A percentile compares a stretch with the other conserved stretches of the same genome.
Evolutionary conservation across 2,888 invertebrate genomes (phyloP).

Genomic region (Anoplius nigerrimus): DNA sequence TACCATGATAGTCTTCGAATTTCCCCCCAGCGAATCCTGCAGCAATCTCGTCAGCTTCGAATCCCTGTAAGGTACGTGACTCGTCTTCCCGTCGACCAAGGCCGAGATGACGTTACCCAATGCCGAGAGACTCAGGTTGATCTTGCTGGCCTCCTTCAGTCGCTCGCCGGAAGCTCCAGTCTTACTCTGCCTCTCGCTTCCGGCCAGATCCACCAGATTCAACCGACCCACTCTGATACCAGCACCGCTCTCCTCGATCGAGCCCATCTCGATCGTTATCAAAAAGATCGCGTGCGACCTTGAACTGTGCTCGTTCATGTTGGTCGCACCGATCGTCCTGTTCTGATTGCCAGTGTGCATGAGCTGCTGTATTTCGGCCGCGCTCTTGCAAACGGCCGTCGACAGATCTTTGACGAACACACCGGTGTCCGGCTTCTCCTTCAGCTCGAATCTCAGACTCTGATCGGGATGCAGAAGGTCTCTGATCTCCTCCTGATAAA

Average conservation of each 20-base stretch:
- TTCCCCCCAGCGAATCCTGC: slow-evolving; percentile 98
- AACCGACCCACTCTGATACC: slow-evolving; percentile 90
- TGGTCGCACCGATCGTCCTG: slow-evolving; percentile 95
- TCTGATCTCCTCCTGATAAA: slow-evolving; percentile 94
- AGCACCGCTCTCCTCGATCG: slow-evolving; percentile 78
- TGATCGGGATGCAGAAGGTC: slow-evolving; percentile 83
- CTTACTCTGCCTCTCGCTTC: slow-evolving; percentile 97
- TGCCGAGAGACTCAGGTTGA: slow-evolving; percentile 97
- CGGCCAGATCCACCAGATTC: slow-evolving; percentile 98
- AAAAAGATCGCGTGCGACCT: slow-evolving; percentile 99
- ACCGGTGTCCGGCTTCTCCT: slow-evolving; percentile 88
- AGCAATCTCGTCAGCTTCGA: slow-evolving; percentile 96
- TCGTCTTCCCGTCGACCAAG: slow-evolving; percentile 92
- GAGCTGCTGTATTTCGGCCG: slow-evolving; percentile 93
- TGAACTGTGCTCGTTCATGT: slow-evolving; percentile 99
- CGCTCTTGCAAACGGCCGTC: slow-evolving; percentile 95
- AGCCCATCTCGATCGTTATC: slow-evolving; percentile 96
- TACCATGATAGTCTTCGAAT: slow-evolving; percentile 99
- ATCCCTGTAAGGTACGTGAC: slow-evolving; percentile 98
- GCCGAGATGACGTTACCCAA: slow-evolving; percentile 99
- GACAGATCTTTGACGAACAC: slow-evolving; percentile 97
- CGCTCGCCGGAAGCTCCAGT: slow-evolving; percentile 96
- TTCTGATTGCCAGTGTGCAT: slow-evolving; percentile 96
- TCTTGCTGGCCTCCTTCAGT: slow-evolving; percentile 96
- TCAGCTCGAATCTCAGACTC: slow-evolving; percentile 82